Evolutionary conservation across 2,888 invertebrate species (phyloP), one percentile per base, ranked within the genome.

Genomic region (Bimastos eiseni): DNA sequence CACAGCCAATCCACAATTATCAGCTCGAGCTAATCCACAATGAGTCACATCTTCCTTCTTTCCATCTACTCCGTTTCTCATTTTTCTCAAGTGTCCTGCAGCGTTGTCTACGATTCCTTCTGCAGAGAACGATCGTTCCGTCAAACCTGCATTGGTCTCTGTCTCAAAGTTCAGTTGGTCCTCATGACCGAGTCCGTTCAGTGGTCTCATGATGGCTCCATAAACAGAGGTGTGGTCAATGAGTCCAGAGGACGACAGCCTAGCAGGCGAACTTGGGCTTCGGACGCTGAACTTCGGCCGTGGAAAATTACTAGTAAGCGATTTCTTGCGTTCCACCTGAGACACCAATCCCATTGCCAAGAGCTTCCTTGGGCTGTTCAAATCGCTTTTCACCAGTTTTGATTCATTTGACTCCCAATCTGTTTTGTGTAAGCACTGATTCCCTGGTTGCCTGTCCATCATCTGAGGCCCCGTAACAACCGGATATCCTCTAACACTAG

Each of bases 211-310:
- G 8, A n/a, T n/a, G 17, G 70, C 70, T 70, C n/a, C 70, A n/a
- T n/a, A 55, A 55, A 55, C 55, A 30, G 3, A 70, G 70, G 8
- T n/a, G 17, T 70, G 70, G n/a, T 70, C 70, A 11, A 70, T n/a
- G 0, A 70, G n/a, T n/a, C 70, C 70, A n/a, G 86, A 86, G 19
- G 86, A 36, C 19, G 86, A 86, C 37, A 86, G n/a, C 24, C 86
- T 34, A 86, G 86, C 86, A 17, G 86, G 86, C 11, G 86, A 86
- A 86, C 86, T 86, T 34, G 86, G 86, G 37, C 86, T 86, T 34
- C 86, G 86, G 36, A 86, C 86, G 17, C 37, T 86, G n/a, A 86
- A 86, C 86, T 86, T 86, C 24, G 37, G 86, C 19, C 34, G 37
- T 24, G 37, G 37, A 36, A 36, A 37, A 86, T 86, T 86, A 86